Evolutionary conservation across 2,113 vertebrate species (phyloP).

Genomic region (Ceyx margarethae): DNA sequence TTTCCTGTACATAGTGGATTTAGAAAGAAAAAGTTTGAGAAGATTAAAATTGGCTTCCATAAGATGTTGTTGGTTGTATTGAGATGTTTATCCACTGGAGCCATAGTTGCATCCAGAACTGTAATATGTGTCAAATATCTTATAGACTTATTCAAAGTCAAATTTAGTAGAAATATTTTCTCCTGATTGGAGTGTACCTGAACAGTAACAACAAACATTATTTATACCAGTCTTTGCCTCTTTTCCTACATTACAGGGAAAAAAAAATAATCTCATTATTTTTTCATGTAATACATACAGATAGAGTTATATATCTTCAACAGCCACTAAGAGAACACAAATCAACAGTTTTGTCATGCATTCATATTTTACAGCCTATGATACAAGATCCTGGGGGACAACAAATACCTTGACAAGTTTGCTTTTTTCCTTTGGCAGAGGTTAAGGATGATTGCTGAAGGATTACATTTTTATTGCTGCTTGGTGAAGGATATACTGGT

Average conservation of each 20-base stretch:
- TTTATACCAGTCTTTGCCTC: slow-evolving; percentile 28
- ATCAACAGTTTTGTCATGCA: slow-evolving; percentile 13
- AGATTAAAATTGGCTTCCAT: neutral
- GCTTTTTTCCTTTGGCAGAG: slow-evolving; percentile 30
- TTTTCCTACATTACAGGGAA: neutral
- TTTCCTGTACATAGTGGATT: neutral
- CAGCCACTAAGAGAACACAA: slow-evolving; percentile 19
- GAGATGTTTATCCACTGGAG: neutral
- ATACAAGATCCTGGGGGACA: neutral
- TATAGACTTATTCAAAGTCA: neutral
- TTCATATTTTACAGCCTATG: neutral
- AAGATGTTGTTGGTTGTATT: neutral
- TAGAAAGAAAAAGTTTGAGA: neutral
- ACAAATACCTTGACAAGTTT: slow-evolving; percentile 18
- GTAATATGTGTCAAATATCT: neutral
- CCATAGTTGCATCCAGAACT: neutral
- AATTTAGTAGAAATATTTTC: slow-evolving; percentile 17
- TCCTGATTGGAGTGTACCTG: neutral
- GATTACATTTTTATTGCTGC: slow-evolving; percentile 32
- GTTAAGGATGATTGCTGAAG: slow-evolving; percentile 52
- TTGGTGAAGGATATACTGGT: slow-evolving; percentile 45
- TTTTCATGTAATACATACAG: neutral
- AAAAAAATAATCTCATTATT: neutral
- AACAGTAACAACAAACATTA: neutral
- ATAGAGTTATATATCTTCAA: slow-evolving; percentile 4